phyloP scores from a whole-genome alignment of 2,888 invertebrate genomes.

The Rhimphoctona megacephalus region DNA sequence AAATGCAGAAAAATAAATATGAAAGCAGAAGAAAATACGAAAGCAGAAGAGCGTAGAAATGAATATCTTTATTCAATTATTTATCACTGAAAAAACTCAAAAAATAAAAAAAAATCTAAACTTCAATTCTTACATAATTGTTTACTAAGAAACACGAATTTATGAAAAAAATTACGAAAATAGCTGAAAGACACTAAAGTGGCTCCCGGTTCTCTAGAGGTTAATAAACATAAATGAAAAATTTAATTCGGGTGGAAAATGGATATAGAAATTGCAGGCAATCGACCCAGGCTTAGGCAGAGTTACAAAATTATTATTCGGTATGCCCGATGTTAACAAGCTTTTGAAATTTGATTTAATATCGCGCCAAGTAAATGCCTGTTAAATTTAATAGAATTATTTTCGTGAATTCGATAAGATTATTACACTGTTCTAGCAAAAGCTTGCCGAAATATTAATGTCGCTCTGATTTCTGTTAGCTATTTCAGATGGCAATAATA shows the following conservation, averaged over 20 bases:
- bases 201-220: no score
- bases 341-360: conserved; percentile 31
- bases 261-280: background rate
- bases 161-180: no score
- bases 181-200: no score
- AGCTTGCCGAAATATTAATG: conserved; percentile 23
- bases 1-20: no score
- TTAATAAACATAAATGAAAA: background rate
- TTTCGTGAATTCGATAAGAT: conserved; percentile 38
- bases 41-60: no score
- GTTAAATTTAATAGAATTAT: conserved; percentile 56
- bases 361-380: conserved; percentile 1
- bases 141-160: no score
- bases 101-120: no score
- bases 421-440: conserved; percentile 16
- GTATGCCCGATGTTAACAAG: background rate
- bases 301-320: background rate
- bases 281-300: background rate
- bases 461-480: conserved; percentile 6
- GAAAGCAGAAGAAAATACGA: no score
- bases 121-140: no score
- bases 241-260: background rate
- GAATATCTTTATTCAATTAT: no score
- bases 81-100: no score
- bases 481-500: background rate